A percentile compares a stretch with the other conserved stretches of the same genome.
Evolutionary conservation across 2,797 vertebrate genomes (phyloP).

Genomic region (Acrocephalus scirpaceus): DNA sequence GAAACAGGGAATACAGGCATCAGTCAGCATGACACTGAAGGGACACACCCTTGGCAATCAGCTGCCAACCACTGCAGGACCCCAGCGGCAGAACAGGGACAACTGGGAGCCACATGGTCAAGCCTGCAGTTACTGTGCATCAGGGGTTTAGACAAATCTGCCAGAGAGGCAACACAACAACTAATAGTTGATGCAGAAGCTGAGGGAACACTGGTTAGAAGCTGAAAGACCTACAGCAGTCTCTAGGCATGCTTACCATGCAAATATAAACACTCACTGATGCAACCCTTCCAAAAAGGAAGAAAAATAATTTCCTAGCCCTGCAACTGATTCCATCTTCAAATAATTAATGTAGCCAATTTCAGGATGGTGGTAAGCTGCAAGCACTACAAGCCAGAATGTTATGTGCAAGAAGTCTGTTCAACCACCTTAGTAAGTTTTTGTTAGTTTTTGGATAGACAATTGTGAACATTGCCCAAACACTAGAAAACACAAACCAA

Average conservation of each 20-base stretch:
- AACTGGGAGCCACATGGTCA: accelerated
- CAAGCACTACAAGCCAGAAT: neutral
- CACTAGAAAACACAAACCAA: neutral
- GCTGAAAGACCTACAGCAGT: neutral
- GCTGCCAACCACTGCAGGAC: neutral
- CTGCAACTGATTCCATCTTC: neutral
- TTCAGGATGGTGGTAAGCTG: neutral
- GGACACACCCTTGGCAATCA: neutral
- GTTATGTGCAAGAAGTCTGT: neutral
- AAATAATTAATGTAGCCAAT: neutral
- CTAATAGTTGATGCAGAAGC: neutral
- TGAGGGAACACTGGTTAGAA: neutral
- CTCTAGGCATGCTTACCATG: neutral
- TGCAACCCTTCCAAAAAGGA: neutral
- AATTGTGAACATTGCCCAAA: neutral
- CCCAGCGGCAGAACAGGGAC: accelerated
- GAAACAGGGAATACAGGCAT: neutral
- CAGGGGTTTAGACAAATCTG: neutral
- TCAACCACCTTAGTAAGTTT: neutral
- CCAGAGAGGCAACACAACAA: neutral
- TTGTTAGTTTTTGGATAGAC: neutral
- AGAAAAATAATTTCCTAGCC: neutral
- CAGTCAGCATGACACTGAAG: neutral
- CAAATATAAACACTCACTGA: neutral
- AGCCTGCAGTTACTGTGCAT: neutral